These are phyloP conservation scores for Sebastes miniatus DNA, from an alignment of 2,797 vertebrate genomes.

Conservation along the genomic window DNA sequence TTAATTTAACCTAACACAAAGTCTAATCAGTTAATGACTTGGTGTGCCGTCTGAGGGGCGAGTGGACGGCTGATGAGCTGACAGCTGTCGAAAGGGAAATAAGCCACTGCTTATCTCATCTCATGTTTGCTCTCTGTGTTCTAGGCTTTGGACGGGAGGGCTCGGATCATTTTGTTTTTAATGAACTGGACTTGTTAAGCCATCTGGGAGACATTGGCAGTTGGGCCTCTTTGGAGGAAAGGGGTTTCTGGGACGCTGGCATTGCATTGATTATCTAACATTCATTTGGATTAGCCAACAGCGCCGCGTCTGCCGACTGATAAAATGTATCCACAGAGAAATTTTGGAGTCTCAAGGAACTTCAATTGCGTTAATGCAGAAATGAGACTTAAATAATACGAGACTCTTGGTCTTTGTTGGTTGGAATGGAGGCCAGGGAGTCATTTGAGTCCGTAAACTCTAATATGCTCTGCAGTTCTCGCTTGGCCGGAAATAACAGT, in stretches of 20 bases:
- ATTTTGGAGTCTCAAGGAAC: neutral
- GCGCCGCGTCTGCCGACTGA: constrained; percentile 31
- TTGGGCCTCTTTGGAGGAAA: constrained; percentile 40
- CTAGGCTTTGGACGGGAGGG: constrained; percentile 23
- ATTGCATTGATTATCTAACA: constrained; percentile 72
- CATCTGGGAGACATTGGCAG: constrained; percentile 64
- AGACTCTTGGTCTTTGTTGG: constrained; percentile 24
- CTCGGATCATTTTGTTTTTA: constrained; percentile 62
- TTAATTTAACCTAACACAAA: constrained; percentile 33
- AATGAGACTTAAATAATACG: constrained; percentile 32
- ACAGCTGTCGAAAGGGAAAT: constrained; percentile 76
- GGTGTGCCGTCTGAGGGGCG: constrained; percentile 36
- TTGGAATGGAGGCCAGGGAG: neutral
- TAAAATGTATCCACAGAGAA: constrained; percentile 18
- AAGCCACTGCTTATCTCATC: constrained; percentile 68
- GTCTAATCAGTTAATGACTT: constrained; percentile 51
- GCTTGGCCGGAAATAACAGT: constrained; percentile 27
- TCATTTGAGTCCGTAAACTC: constrained; percentile 52
- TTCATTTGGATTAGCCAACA: constrained; percentile 65
- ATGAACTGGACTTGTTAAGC: constrained; percentile 73
- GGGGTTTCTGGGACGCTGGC: constrained; percentile 43
- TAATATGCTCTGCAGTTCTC: constrained; percentile 1
- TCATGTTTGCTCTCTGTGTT: constrained; percentile 47
- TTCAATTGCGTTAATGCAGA: neutral
- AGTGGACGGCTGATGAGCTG: constrained; percentile 58